Evolutionary conservation across 2,113 vertebrate genomes (phyloP), one percentile per base, ranked within the genome.

Genomic region (Oncorhynchus masou): DNA sequence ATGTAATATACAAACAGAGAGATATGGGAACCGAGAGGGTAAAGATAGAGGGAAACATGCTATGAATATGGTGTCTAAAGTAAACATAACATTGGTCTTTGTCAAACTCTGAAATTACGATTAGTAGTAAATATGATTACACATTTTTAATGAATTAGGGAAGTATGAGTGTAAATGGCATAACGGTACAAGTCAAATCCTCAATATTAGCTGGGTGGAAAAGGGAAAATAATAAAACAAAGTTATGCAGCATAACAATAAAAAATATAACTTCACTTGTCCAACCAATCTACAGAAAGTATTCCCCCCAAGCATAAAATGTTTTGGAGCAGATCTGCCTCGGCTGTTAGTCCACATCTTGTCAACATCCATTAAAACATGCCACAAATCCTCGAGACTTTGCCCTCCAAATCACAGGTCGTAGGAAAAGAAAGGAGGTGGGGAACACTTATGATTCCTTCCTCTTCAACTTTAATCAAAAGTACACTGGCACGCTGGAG

Each of bases 391-490:
- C 71, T 75, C 75, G 6, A 70, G 72, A 76, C 80, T 85, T 74
- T 86, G 83, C 81, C 85, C 73, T 29, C 48, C 77, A 77, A 85
- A 87, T 87, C 82, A 81, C 76, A 39, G 79, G 60, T 67, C 71
- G 77, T 67, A 76, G 65, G 78, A 83, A 76, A 79, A 87, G 84
- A 87, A 85, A 86, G 82, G 78, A 84, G 87, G 82, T 82, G 85
- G 85, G 79, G 74, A 85, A 87, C 86, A 83, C 95, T 94, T 79
- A 78, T 78, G 94, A 97, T 97, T 96, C 95, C 94, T 95, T 96
- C 96, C 95, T 97, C 95, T 98, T 97, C 96, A 97, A 96, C 94
- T 97, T 98, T 98, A 99, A 99, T 99, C 97, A 99, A 97, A 96
- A 97, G 95, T 97, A 98, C 95, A 96, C 95, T 94, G 85, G 95